Evolutionary conservation across 2,113 vertebrate genomes (phyloP).

Genomic region (Pygoscelis antarcticus): DNA sequence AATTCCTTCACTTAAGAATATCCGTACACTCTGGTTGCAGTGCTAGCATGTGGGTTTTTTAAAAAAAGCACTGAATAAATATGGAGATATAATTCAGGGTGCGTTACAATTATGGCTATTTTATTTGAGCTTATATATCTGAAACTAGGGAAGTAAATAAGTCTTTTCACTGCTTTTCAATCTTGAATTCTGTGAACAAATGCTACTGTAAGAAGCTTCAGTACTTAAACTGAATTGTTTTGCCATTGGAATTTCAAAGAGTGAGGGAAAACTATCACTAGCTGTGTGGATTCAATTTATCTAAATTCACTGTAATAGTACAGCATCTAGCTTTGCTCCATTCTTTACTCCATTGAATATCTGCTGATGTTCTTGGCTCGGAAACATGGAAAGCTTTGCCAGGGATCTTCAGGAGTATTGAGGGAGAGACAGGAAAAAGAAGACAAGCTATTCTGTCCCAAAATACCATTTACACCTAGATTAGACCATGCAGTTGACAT

Average conservation of each 20-base stretch:
- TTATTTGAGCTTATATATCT: background rate
- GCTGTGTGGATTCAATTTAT: background rate
- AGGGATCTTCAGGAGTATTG: background rate
- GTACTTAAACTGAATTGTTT: background rate
- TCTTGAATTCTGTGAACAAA: background rate
- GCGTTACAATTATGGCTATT: background rate
- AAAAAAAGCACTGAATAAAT: background rate
- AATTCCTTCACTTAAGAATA: background rate
- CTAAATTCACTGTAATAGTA: background rate
- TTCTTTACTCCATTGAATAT: background rate
- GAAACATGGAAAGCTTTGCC: background rate
- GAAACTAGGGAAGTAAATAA: background rate
- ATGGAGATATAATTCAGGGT: background rate
- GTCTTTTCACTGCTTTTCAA: background rate
- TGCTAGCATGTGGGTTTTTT: background rate
- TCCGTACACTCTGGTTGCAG: background rate
- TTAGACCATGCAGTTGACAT: background rate
- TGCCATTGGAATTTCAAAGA: background rate
- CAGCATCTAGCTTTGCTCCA: background rate
- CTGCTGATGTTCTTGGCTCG: background rate
- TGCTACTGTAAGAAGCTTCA: background rate
- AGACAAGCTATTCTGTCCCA: background rate
- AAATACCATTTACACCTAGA: background rate
- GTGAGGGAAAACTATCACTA: background rate
- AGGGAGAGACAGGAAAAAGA: background rate